Evolutionary conservation across 2,113 vertebrate species (phyloP), one percentile per base, ranked within the genome.

Genomic region (Megaleporinus macrocephalus): DNA sequence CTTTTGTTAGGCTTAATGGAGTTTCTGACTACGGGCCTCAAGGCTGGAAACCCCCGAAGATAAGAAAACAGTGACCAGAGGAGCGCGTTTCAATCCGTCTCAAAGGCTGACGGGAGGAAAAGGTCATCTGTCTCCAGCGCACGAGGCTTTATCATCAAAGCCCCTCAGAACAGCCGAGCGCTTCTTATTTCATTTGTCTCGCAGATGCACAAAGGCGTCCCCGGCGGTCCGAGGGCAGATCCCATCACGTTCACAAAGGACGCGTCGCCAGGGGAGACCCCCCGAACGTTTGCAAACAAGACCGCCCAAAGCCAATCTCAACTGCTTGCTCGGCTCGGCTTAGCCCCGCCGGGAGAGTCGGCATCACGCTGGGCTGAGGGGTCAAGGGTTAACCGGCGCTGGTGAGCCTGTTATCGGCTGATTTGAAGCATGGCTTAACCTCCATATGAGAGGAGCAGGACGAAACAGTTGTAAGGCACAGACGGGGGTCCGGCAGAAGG

Each of bases 361-460:
- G 14, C 15, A 47, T 29, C 74, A 63, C 13, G 74, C 74, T 63
- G 59, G 36, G 29, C 22, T n/a, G 51, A 33, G 51, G 36, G 36
- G 74, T 47, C 57, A 76, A 63, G 49, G 74, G 74, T 62, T 22
- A 63, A 16, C 33, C 4, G 4, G 57, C n/a, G 57, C n/a, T 24
- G n/a, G 57, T 61, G 24, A 61, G 57, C 24, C 57, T n/a, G 57
- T 24, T 61, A 61, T 61, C 57, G 26, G 57, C 57, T 61, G 57
- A 26, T 26, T 26, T 61, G 57, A 61, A 11, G 57, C 22, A 24
- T n/a, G 57, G 22, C n/a, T 26, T 61, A 61, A 61, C 57, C 57
- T 26, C n/a, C n/a, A 61, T 10, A 61, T 10, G 57, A 61, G n/a
- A 26, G n/a, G n/a, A 61, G 1, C 57, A 61, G 24, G 0, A 24